These are phyloP conservation scores for Callipepla squamata DNA, from an alignment of 2,113 vertebrate genomes.

Conservation along the genomic window DNA sequence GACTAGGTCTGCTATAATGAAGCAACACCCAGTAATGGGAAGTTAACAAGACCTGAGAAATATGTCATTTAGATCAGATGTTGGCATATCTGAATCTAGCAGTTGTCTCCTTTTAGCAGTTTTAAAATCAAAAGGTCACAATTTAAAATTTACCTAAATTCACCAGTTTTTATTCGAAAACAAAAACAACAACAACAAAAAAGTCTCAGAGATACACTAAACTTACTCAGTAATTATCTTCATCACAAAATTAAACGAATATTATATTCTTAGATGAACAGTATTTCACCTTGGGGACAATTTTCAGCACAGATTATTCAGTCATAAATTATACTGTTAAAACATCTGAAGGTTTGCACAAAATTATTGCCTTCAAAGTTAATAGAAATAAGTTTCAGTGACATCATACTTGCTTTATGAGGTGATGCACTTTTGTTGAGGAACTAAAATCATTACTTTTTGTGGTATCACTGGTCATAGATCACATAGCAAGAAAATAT, in stretches of 20 bases:
- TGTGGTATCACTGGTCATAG: background rate
- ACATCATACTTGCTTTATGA: background rate
- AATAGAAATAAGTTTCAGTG: background rate
- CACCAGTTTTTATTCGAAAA: background rate
- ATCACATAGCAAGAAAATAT: background rate
- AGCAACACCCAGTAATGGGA: background rate
- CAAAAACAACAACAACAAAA: background rate
- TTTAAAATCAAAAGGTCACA: background rate
- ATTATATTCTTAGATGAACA: background rate
- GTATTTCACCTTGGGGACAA: background rate
- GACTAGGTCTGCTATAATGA: background rate
- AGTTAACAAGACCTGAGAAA: background rate
- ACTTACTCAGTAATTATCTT: background rate
- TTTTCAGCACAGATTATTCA: constrained; percentile 1
- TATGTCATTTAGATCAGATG: background rate
- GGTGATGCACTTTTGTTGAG: background rate
- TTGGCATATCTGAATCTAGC: background rate
- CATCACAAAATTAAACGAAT: background rate
- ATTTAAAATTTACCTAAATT: background rate
- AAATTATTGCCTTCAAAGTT: background rate
- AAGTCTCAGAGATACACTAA: background rate
- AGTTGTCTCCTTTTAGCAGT: background rate
- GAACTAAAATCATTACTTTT: background rate
- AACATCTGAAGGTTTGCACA: background rate
- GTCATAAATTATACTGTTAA: background rate